These are phyloP conservation scores for Piprites chloris DNA, from an alignment of 2,113 vertebrate genomes.

Conservation along the genomic window DNA sequence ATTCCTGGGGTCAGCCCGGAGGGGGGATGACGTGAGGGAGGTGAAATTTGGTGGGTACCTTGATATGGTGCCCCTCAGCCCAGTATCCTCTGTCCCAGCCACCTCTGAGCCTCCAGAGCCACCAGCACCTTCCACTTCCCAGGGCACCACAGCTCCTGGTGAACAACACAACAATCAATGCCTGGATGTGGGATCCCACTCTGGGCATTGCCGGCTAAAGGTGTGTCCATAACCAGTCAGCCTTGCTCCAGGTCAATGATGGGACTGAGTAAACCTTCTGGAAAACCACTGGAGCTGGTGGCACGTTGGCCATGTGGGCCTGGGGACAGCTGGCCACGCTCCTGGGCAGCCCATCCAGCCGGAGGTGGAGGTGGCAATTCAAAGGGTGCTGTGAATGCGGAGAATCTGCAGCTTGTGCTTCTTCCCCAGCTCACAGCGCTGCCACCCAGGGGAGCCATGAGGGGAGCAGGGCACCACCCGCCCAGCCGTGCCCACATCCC, in stretches of 20 bases:
- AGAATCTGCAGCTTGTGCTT: background rate
- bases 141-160: background rate
- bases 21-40: rapidly evolving
- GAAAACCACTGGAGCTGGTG: background rate
- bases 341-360: background rate
- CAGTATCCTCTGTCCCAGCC: background rate
- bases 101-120: background rate
- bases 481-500: rapidly evolving
- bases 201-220: background rate
- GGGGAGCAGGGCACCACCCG: too few relatives aligned
- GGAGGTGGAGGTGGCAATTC: background rate
- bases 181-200: rapidly evolving
- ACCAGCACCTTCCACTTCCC: background rate
- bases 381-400: background rate
- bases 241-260: background rate
- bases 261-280: background rate
- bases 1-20: background rate
- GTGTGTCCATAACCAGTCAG: rapidly evolving
- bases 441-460: background rate
- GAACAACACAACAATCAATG: background rate
- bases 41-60: rapidly evolving
- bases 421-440: background rate
- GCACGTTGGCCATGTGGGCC: rapidly evolving
- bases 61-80: too few relatives aligned
- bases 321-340: rapidly evolving